Base-by-base conservation (phyloP, 2,888 invertebrate species). In the Horisme vitalbata region DNA sequence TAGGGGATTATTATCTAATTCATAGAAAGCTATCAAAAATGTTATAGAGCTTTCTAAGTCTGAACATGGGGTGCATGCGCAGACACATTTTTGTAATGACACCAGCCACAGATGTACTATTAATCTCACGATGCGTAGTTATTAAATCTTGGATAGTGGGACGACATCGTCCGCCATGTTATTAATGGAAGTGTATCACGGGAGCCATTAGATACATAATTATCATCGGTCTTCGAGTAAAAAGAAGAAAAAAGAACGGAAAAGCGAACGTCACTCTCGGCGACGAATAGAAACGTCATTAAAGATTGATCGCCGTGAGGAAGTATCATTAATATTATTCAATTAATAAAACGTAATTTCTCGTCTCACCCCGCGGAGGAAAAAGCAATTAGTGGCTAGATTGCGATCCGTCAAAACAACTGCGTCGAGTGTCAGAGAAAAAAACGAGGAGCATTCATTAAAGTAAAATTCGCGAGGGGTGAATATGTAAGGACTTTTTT, bases 321-420 rank as follows among this genome's bases (percentile, higher is more conserved):
- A 83, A 83, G 87, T 83, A 83, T 88, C 89, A 88, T 89, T 89
- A 88, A 88, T 88, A 88, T 86, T 88, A 89, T 89, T 89, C 87
- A 89, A 89, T 89, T 89, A 89, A 89, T 89, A 87, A 86, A 88
- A 87, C 77, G 84, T 85, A 87, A 89, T 88, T 87, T 85, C 67
- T 79, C 84, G 73, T 81, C 77, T 73, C 83, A 83, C 86, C 87
- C 87, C 80, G 78, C 78, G 71, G 80, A 84, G 85, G 86, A 83
- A 88, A 88, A 89, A 87, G 89, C 88, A 89, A 89, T 89, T 89
- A 89, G 89, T 86, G 88, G 88, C 87, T 88, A 87, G 88, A 89
- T 88, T 87, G 89, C 88, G 75, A 80, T 80, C 87, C 88, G 88
- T 88, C 88, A 89, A 89, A 89, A 89, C 89, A 88, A 89, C 86